Conservation (phyloP, 2,888 invertebrate species). For the Caenorhabditis doughertyi region DNA sequence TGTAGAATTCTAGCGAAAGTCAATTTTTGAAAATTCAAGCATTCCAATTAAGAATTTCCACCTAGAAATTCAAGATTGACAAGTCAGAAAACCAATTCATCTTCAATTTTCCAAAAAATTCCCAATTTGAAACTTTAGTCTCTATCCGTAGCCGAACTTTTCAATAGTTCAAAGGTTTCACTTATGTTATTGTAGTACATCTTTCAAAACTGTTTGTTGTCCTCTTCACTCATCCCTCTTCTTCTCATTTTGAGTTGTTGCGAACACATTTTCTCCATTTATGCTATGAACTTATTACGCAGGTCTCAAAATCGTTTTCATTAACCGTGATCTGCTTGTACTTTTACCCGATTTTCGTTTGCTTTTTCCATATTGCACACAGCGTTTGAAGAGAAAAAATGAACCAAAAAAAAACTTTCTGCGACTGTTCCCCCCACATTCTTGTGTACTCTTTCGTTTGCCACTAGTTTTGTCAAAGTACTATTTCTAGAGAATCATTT, state of each 20-base stretch:
- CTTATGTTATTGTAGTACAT: constrained; percentile 23
- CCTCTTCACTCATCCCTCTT: constrained; percentile 5
- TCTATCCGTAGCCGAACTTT: too few relatives aligned
- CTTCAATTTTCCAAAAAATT: too few relatives aligned
- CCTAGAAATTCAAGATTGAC: too few relatives aligned
- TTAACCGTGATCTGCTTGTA: neutral
- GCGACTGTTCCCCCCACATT: constrained; percentile 10
- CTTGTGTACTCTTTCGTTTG: constrained; percentile 50
- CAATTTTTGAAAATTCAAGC: too few relatives aligned
- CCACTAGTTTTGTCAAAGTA: constrained; percentile 34
- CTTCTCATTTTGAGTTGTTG: neutral
- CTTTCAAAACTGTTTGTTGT: constrained; percentile 31
- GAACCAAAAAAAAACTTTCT: neutral
- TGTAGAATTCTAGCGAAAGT: too few relatives aligned
- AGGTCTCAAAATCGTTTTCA: constrained; percentile 15
- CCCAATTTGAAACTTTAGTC: too few relatives aligned
- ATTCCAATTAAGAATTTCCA: too few relatives aligned
- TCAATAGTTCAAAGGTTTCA: too few relatives aligned
- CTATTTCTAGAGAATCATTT: too few relatives aligned
- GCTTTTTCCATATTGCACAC: constrained; percentile 36
- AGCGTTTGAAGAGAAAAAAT: neutral
- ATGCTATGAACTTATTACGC: constrained; percentile 57
- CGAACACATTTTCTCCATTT: constrained; percentile 34
- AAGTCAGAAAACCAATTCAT: too few relatives aligned
- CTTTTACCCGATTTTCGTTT: constrained; percentile 22